These are phyloP conservation scores for Acanthopagrus latus DNA, from an alignment of 2,797 vertebrate genomes.

Conservation along the genomic window DNA sequence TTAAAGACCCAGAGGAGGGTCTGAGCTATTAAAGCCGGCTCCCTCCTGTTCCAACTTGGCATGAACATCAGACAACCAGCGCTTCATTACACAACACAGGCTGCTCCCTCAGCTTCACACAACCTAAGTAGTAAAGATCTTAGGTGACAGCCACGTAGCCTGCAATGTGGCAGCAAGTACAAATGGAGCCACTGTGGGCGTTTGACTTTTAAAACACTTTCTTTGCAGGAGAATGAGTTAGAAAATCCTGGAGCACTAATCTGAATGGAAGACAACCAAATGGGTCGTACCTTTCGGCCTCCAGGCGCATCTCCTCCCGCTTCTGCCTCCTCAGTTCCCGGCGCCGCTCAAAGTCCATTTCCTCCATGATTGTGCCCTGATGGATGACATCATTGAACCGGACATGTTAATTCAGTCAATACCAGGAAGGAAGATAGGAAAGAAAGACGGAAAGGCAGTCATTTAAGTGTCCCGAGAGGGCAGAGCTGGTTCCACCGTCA, in stretches of 20 bases:
- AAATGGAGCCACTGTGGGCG: slow-evolving; percentile 19
- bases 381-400: slow-evolving; percentile 72
- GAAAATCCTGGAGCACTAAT: slow-evolving; percentile 19
- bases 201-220: slow-evolving; percentile 12
- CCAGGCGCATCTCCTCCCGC: slow-evolving; percentile 97
- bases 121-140: slow-evolving; percentile 16
- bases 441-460: slow-evolving; percentile 6
- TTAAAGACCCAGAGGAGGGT: slow-evolving; percentile 56
- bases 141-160: slow-evolving; percentile 21
- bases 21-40: slow-evolving; percentile 56
- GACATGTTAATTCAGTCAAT: slow-evolving; percentile 52
- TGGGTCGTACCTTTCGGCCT: slow-evolving; percentile 92
- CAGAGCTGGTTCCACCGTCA: background rate
- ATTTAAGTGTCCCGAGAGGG: slow-evolving; percentile 2
- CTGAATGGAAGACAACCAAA: slow-evolving; percentile 16
- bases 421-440: slow-evolving; percentile 17
- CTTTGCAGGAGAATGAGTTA: slow-evolving; percentile 20
- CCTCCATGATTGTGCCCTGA: slow-evolving; percentile 91
- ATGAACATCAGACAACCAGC: slow-evolving; percentile 60
- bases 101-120: slow-evolving; percentile 42
- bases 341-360: slow-evolving; percentile 96
- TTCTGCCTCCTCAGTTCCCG: slow-evolving; percentile 98
- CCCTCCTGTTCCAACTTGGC: slow-evolving; percentile 62
- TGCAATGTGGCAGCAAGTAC: slow-evolving; percentile 17
- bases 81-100: slow-evolving; percentile 46